Percentiles rank a stretch among this genome's conserved stretches.
Evolutionary conservation across 2,113 vertebrate species (phyloP).

Genomic region (Ophiodon elongatus): DNA sequence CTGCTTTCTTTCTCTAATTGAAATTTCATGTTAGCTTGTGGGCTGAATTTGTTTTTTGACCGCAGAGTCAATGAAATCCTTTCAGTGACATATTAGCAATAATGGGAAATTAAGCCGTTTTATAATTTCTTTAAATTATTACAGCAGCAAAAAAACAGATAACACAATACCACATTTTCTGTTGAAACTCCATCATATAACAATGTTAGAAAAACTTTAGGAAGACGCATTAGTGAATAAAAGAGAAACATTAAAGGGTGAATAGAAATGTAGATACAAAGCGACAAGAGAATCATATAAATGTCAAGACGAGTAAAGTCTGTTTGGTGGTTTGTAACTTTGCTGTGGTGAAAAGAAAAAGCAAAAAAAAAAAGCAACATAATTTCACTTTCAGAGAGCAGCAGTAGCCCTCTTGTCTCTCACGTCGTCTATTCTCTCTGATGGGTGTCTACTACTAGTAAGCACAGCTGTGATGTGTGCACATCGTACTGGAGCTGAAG

Average conservation of each 20-base stretch:
- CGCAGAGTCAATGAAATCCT: slow-evolving; percentile 22
- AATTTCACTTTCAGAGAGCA: neutral
- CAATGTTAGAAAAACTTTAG: neutral
- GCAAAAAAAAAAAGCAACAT: neutral
- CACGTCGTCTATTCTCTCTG: neutral
- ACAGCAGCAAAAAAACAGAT: neutral
- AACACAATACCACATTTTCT: neutral
- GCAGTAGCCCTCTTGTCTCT: slow-evolving; percentile 2
- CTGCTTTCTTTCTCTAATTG: slow-evolving; percentile 44
- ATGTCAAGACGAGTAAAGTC: neutral
- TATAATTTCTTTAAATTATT: neutral
- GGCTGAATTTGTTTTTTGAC: slow-evolving; percentile 22
- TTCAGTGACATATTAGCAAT: neutral
- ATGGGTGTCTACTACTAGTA: neutral
- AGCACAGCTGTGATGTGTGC: neutral
- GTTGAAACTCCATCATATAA: slow-evolving; percentile 7
- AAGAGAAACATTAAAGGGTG: neutral
- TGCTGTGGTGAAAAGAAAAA: neutral
- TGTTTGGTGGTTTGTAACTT: neutral
- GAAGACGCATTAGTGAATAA: neutral
- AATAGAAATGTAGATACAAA: neutral
- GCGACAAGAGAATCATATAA: neutral
- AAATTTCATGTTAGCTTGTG: slow-evolving; percentile 32
- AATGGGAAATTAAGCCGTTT: slow-evolving; percentile 13
- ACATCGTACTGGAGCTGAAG: neutral